These are phyloP conservation scores for Percopsis omiscomaycus DNA, from an alignment of 2,797 vertebrate genomes.

Conservation along the genomic window DNA sequence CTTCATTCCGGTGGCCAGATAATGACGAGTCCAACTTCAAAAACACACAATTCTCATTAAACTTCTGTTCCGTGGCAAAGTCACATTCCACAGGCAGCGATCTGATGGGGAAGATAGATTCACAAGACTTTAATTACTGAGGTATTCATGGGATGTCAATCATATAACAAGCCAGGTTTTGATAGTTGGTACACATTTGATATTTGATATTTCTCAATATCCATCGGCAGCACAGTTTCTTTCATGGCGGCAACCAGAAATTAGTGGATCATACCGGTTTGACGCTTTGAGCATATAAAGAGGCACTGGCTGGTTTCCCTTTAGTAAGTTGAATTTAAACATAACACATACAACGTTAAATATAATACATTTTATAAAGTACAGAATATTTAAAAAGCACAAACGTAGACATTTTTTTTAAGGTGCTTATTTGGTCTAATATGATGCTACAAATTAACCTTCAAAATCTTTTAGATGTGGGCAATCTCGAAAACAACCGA, in stretches of 20 bases:
- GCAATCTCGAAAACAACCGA: constrained; percentile 9
- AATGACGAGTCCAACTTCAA: constrained; percentile 67
- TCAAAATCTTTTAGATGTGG: constrained; percentile 1
- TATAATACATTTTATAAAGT: neutral
- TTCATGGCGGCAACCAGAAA: neutral
- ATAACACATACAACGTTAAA: too few relatives aligned
- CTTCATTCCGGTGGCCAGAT: constrained; percentile 51
- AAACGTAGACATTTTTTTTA: neutral
- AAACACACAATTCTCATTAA: constrained; percentile 68
- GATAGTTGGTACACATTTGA: constrained; percentile 30
- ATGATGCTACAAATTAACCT: too few relatives aligned
- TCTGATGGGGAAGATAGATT: constrained; percentile 62
- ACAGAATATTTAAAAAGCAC: neutral
- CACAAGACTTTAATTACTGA: constrained; percentile 62
- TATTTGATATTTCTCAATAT: constrained; percentile 39
- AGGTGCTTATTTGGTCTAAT: neutral
- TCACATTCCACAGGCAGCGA: constrained; percentile 65
- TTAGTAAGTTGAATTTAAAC: neutral
- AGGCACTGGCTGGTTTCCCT: too few relatives aligned
- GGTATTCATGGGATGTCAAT: constrained; percentile 54
- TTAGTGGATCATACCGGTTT: too few relatives aligned
- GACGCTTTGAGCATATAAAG: too few relatives aligned
- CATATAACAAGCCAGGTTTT: constrained; percentile 44
- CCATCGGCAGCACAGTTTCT: constrained; percentile 4
- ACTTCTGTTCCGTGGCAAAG: constrained; percentile 53